Conservation (phyloP, 2,113 vertebrate species). For the Bujurquina vittata region DNA sequence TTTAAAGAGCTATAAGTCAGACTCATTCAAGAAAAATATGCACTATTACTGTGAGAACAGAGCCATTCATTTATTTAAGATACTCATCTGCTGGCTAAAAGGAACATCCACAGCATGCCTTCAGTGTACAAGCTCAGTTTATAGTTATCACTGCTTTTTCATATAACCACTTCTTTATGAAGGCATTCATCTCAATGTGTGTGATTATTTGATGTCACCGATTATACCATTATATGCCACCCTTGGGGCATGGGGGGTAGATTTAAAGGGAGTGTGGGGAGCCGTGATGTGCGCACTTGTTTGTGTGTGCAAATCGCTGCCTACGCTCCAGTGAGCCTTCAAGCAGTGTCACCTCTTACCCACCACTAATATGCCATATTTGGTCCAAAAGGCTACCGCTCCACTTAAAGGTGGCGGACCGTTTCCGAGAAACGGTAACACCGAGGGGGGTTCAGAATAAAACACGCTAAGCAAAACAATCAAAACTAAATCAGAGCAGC, state of each 20-base stretch:
- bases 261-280: not conserved
- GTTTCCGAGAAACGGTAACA: not conserved
- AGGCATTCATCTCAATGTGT: not conserved
- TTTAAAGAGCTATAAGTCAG: slow-evolving; percentile 29
- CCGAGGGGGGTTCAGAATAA: not conserved
- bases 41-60: not conserved
- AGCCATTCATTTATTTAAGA: slow-evolving; percentile 7
- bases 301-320: slow-evolving; percentile 27
- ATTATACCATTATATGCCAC: slow-evolving; percentile 11
- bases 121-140: not conserved
- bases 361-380: slow-evolving; percentile 26
- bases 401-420: slow-evolving; percentile 15
- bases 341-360: slow-evolving; percentile 52
- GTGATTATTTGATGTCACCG: slow-evolving; percentile 30
- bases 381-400: slow-evolving; percentile 40
- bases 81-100: not conserved
- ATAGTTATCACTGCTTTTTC: not conserved
- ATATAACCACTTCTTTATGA: not conserved
- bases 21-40: slow-evolving; percentile 27
- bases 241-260: not conserved
- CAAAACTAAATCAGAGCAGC: slow-evolving; percentile 7
- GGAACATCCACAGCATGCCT: not conserved
- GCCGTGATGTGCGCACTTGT: not conserved
- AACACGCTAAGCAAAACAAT: slow-evolving; percentile 10
- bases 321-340: slow-evolving; percentile 50